These are phyloP conservation scores for Epizoanthus rinbou DNA, from an alignment of 92 coral and sea anemone genomes.

Conservation along the genomic window DNA sequence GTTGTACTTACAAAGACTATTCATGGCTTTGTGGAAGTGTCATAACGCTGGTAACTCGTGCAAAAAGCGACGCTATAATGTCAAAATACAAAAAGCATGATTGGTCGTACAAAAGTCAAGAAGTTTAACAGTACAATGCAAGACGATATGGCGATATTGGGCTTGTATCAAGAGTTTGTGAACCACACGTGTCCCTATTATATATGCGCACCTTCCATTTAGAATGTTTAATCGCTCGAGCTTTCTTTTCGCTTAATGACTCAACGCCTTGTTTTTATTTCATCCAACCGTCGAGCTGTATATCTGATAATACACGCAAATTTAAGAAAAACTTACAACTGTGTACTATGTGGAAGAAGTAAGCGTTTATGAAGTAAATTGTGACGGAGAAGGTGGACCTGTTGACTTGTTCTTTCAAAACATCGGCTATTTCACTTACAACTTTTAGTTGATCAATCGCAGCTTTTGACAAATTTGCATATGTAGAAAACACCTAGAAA, in stretches of 20 bases:
- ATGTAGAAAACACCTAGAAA: not conserved
- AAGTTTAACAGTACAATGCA: not conserved
- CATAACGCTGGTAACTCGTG: not conserved
- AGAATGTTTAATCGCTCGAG: constrained; percentile 9
- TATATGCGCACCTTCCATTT: constrained; percentile 27
- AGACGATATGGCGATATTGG: constrained; percentile 13
- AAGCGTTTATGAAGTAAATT: too few relatives aligned
- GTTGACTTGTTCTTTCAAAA: not conserved
- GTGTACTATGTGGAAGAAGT: too few relatives aligned
- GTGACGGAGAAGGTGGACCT: too few relatives aligned
- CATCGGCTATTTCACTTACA: not conserved
- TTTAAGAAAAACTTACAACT: not conserved
- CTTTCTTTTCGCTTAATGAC: constrained; percentile 25
- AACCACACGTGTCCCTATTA: constrained; percentile 19
- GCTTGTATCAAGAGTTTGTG: constrained; percentile 11
- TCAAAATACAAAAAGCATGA: not conserved
- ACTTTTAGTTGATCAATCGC: not conserved
- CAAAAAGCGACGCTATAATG: not conserved
- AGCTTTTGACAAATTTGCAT: too few relatives aligned
- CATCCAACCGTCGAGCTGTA: constrained; percentile 10
- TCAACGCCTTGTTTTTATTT: constrained; percentile 26
- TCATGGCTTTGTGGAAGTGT: not conserved
- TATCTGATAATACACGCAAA: not conserved
- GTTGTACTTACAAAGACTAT: not conserved
- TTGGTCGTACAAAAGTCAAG: constrained; percentile 13